Base-by-base conservation (phyloP, 2,888 invertebrate species). In the Cylloceria caligata region DNA sequence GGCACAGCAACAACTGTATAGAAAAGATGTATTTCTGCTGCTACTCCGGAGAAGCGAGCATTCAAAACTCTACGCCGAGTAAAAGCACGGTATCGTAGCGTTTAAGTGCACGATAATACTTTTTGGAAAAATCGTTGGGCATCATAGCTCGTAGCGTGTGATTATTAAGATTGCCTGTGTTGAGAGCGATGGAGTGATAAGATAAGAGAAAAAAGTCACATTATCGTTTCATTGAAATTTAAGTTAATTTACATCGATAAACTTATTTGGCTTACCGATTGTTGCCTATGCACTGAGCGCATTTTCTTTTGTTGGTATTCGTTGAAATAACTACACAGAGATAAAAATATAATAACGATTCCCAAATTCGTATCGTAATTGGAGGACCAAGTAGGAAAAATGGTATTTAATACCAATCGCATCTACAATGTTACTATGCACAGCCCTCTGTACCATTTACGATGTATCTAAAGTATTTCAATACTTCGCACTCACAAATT, bases 1-100 rank as follows among this genome's bases (percentile, higher is more conserved):
- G 55, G 55, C 55, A 27, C 42, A 60, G 69, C 47, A 65, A 80
- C 71, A 80, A 80, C 64, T 69, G 64, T 76, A 65, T 68, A 45
- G 67, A 55, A 67, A 36, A 49, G 57, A 65, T 65, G 45, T 45
- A 72, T 67, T 79, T 60, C 72, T 47, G 57, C 47, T 65, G 65
- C 11, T 67, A 72, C 52, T 9, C n/a, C 3, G 13, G 39, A 9
- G 19, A 19, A 2, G 60, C 60, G 34, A 64, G 21, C 34, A 19
- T 67, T 52, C 45, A 30, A 78, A 78, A 78, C 47, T 78, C 65
- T 9, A 16, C 19, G n/a, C 47, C 19, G 57, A 67, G 11, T 3
- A 30, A 55, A 30, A 19, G 60, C 55, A 52, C 62, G 42, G 21
- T 65, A 55, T 62, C 21, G 36, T 19, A 62, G n/a, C 57, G 24